Percentiles rank a stretch among this genome's conserved stretches.
Conservation (phyloP, 2,113 vertebrate species). For the Alligator sinensis region DNA sequence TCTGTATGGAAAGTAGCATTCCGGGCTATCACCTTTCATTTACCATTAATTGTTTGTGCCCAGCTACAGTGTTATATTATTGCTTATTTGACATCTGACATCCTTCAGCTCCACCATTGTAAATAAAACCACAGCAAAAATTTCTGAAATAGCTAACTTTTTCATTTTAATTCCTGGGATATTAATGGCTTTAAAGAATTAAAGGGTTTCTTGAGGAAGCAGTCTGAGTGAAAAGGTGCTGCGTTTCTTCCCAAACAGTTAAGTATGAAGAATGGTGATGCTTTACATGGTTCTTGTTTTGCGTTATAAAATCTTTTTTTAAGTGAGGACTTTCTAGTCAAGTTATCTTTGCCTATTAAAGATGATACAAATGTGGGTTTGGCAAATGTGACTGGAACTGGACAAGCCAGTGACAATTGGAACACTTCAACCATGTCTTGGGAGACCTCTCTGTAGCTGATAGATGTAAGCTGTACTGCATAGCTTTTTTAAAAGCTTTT, state of each 20-base stretch:
- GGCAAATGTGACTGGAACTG: not conserved
- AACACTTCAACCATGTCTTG: constrained; percentile 34
- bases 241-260: constrained; percentile 30
- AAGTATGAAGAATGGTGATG: not conserved
- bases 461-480: not conserved
- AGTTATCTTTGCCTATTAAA: constrained; percentile 39
- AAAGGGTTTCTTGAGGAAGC: constrained; percentile 52
- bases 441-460: constrained; percentile 54
- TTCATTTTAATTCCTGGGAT: constrained; percentile 66
- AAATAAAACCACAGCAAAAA: constrained; percentile 78
- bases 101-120: constrained; percentile 73
- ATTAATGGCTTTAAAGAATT: constrained; percentile 26
- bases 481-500: not conserved
- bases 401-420: constrained; percentile 9
- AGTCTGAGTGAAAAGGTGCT: not conserved
- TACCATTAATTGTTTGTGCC: constrained; percentile 66
- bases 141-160: constrained; percentile 68
- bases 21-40: constrained; percentile 69
- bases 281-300: constrained; percentile 44
- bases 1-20: constrained; percentile 76
- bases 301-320: not conserved
- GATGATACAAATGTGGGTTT: not conserved
- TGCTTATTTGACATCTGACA: not conserved
- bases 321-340: constrained; percentile 26
- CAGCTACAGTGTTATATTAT: constrained; percentile 64